phyloP scores from a whole-genome alignment of 2,113 vertebrate genomes.

The Petroica traversi region DNA sequence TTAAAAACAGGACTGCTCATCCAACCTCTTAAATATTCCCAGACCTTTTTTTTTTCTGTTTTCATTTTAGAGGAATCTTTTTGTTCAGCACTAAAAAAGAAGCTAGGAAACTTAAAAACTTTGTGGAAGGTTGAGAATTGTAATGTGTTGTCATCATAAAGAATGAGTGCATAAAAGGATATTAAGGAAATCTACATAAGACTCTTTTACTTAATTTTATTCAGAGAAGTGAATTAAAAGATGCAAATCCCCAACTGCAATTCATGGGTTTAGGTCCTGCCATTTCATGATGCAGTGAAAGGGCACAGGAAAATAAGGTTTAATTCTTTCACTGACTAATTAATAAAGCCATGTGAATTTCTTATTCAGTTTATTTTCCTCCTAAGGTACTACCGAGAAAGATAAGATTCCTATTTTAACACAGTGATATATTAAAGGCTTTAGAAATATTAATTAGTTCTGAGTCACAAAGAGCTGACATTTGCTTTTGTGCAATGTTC shows the following conservation, averaged over 20 bases:
- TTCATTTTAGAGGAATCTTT: not conserved
- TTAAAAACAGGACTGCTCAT: not conserved
- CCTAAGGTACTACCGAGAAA: not conserved
- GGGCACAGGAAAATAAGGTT: not conserved
- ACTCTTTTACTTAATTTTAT: not conserved
- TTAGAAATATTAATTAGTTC: not conserved
- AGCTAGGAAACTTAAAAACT: accelerated
- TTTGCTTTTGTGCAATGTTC: conserved; percentile 14
- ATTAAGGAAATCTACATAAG: not conserved
- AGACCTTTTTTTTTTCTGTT: not conserved
- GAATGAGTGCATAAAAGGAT: not conserved
- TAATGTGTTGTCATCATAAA: not conserved
- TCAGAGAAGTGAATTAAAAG: not conserved
- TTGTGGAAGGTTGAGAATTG: not conserved
- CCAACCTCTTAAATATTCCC: not conserved
- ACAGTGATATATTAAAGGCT: not conserved
- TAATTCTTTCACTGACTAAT: not conserved
- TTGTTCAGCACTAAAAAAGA: not conserved
- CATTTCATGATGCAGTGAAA: not conserved
- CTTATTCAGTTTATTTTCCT: not conserved
- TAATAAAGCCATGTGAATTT: not conserved
- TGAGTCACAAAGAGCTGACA: conserved; percentile 6
- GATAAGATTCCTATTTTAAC: not conserved
- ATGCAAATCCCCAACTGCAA: not conserved
- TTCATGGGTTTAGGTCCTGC: not conserved